phyloP scores from a whole-genome alignment of 2,888 invertebrate genomes.

The Shargacucullia verbasci region DNA sequence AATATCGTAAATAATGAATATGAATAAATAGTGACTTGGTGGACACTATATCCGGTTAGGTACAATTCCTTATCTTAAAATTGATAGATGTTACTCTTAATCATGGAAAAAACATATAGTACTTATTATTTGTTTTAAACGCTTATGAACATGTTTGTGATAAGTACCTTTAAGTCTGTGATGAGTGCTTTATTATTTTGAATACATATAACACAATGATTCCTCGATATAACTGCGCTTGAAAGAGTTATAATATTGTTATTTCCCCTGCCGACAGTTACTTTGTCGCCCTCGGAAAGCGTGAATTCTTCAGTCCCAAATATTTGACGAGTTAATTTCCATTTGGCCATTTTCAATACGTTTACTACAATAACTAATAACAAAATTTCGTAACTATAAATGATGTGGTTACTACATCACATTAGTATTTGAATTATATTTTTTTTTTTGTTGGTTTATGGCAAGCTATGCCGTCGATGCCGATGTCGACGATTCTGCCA shows the following conservation, averaged over 20 bases:
- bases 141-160: constrained; percentile 2
- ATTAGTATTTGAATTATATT: too few relatives aligned
- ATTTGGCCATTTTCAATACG: constrained; percentile 71
- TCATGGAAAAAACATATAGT: too few relatives aligned
- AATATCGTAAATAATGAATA: too few relatives aligned
- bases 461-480: too few relatives aligned
- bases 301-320: constrained; percentile 73
- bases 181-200: constrained; percentile 71
- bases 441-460: too few relatives aligned
- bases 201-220: constrained; percentile 76
- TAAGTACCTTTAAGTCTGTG: constrained; percentile 76
- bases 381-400: not conserved
- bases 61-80: too few relatives aligned
- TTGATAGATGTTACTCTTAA: too few relatives aligned
- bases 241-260: constrained; percentile 74
- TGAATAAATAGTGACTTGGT: too few relatives aligned
- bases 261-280: constrained; percentile 76
- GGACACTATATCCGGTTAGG: too few relatives aligned
- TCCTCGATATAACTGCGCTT: constrained; percentile 80
- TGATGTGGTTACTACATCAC: not conserved
- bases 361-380: not conserved
- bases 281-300: constrained; percentile 73
- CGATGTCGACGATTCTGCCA: too few relatives aligned
- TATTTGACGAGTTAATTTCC: constrained; percentile 76
- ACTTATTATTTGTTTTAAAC: too few relatives aligned